A percentile compares a stretch with the other conserved stretches of the same genome.
phyloP scores from a whole-genome alignment of 2,888 invertebrate species.

The Macrophya annulata region DNA sequence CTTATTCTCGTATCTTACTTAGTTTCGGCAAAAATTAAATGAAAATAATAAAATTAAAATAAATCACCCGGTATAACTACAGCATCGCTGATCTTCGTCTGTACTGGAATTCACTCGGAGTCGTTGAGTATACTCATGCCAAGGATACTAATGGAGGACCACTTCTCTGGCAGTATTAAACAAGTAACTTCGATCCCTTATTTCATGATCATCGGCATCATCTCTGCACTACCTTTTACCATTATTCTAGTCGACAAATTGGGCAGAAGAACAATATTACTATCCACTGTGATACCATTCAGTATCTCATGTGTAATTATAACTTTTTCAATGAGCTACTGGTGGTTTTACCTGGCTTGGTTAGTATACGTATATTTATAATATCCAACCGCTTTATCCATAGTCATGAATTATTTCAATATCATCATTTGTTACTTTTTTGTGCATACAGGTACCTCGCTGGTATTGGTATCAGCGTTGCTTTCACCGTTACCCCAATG shows the following conservation, averaged over 20 bases:
- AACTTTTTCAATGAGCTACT: slow-evolving; percentile 56
- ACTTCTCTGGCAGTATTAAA: slow-evolving; percentile 38
- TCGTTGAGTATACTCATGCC: slow-evolving; percentile 45
- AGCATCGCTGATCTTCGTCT: slow-evolving; percentile 51
- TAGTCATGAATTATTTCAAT: too few relatives aligned
- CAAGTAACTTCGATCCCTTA: slow-evolving; percentile 59
- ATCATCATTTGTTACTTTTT: too few relatives aligned
- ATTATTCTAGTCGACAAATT: slow-evolving; percentile 59
- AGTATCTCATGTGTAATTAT: slow-evolving; percentile 59
- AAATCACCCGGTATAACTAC: too few relatives aligned
- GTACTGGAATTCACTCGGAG: slow-evolving; percentile 54
- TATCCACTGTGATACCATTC: slow-evolving; percentile 47
- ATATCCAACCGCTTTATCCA: too few relatives aligned
- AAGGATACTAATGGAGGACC: neutral
- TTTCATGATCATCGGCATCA: slow-evolving; percentile 58
- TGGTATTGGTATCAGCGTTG: neutral
- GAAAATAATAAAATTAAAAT: too few relatives aligned
- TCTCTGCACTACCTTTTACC: slow-evolving; percentile 59
- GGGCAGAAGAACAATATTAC: slow-evolving; percentile 64
- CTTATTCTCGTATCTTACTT: neutral
- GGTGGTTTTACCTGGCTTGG: slow-evolving; percentile 55
- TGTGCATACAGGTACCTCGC: neutral
- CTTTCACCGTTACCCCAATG: slow-evolving; percentile 54
- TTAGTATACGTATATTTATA: neutral
- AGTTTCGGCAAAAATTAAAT: too few relatives aligned